phyloP scores from a whole-genome alignment of 2,888 invertebrate species.

The Cataglyphis livida region DNA sequence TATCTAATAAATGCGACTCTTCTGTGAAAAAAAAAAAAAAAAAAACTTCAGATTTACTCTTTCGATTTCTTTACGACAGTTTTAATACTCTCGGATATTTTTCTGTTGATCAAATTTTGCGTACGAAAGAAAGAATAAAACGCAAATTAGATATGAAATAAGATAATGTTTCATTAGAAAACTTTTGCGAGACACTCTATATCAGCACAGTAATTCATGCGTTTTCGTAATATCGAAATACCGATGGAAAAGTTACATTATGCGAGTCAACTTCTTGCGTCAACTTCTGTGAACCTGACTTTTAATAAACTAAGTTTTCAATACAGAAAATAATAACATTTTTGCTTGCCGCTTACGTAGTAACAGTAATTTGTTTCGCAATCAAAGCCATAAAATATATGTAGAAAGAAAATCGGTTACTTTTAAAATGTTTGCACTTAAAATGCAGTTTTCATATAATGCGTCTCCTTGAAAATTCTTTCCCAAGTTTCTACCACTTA shows the following conservation, averaged over 20 bases:
- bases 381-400: neutral
- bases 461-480: neutral
- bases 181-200: slow-evolving; percentile 13
- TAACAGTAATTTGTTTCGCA: neutral
- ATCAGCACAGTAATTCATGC: slow-evolving; percentile 11
- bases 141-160: neutral
- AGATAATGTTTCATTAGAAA: neutral
- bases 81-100: neutral
- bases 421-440: neutral
- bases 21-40: neutral
- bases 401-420: too few species aligned
- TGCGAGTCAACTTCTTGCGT: slow-evolving; percentile 17
- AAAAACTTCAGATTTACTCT: neutral
- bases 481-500: neutral
- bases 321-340: neutral
- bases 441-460: neutral
- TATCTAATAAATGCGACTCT: neutral
- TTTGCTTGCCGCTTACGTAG: neutral
- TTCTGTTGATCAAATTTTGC: neutral
- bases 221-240: slow-evolving; percentile 61
- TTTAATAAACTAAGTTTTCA: neutral
- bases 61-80: neutral
- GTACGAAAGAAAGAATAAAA: neutral
- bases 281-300: neutral
- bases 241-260: slow-evolving; percentile 59